These are phyloP conservation scores for Nomada goodeniana DNA, from an alignment of 2,888 invertebrate species.

Conservation along the genomic window DNA sequence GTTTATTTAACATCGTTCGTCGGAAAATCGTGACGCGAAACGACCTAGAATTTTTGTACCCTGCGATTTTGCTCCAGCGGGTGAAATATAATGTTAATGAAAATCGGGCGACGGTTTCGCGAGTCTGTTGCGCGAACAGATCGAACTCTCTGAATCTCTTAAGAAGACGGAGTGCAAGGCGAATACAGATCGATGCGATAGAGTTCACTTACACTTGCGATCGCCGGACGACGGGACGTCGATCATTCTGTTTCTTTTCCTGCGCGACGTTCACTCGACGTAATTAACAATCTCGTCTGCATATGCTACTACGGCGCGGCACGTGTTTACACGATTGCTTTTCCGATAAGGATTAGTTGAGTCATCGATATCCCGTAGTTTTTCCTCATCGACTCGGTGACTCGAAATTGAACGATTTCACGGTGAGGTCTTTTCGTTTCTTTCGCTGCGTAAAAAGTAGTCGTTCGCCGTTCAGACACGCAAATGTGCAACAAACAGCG, in stretches of 20 bases:
- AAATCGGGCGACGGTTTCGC: not conserved
- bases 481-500: not conserved
- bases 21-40: too few relatives aligned
- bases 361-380: not conserved
- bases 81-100: too few relatives aligned
- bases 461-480: not conserved
- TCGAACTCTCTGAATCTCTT: not conserved
- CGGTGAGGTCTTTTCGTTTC: not conserved
- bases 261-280: not conserved
- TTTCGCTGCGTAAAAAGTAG: not conserved
- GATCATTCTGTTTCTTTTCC: not conserved
- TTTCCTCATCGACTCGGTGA: not conserved
- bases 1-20: too few relatives aligned
- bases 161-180: not conserved
- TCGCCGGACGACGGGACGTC: not conserved
- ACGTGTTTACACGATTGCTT: conserved; percentile 2
- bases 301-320: not conserved
- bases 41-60: too few relatives aligned
- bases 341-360: not conserved
- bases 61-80: too few relatives aligned
- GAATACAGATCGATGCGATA: not conserved
- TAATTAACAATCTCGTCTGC: conserved; percentile 1
- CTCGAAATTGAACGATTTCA: not conserved
- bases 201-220: conserved; percentile 25
- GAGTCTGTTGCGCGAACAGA: not conserved